Evolutionary conservation across 2,797 vertebrate species (phyloP).

Genomic region (Nannoperca australis): DNA sequence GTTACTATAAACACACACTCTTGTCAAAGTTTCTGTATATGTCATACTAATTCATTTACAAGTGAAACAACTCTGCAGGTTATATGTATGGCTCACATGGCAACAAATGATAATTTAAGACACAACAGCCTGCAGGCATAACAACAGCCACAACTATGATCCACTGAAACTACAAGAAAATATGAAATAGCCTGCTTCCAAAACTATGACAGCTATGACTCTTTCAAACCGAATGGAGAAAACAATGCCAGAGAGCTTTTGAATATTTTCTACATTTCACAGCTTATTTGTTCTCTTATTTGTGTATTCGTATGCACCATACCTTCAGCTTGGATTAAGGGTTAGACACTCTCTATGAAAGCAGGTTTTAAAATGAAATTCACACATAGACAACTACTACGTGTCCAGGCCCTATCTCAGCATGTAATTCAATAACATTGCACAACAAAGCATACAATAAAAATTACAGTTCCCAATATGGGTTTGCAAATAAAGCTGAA

Average conservation of each 20-base stretch:
- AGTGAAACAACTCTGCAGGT: constrained; percentile 19
- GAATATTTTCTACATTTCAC: constrained; percentile 8
- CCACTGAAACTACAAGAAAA: constrained; percentile 30
- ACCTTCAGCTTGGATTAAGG: constrained; percentile 2
- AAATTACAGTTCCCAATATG: constrained; percentile 29
- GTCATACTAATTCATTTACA: constrained; percentile 5
- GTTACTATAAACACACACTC: background rate
- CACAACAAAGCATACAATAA: constrained; percentile 44
- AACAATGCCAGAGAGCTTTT: constrained; percentile 17
- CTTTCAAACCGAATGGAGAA: constrained; percentile 31
- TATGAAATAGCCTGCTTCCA: constrained; percentile 26
- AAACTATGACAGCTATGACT: constrained; percentile 46
- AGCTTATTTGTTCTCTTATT: constrained; percentile 15
- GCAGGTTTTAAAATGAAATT: background rate
- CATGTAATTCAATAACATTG: constrained; percentile 30
- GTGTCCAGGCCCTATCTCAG: background rate
- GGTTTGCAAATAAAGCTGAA: constrained; percentile 51
- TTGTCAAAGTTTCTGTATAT: background rate
- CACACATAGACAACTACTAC: constrained; percentile 2
- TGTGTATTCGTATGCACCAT: background rate
- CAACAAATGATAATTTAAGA: constrained; percentile 59
- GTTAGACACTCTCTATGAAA: constrained; percentile 1
- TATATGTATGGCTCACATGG: constrained; percentile 44
- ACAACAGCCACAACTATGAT: constrained; percentile 44
- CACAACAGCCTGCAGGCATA: constrained; percentile 48